phyloP scores from a whole-genome alignment of 2,113 vertebrate species.

The Mustelus asterias region DNA sequence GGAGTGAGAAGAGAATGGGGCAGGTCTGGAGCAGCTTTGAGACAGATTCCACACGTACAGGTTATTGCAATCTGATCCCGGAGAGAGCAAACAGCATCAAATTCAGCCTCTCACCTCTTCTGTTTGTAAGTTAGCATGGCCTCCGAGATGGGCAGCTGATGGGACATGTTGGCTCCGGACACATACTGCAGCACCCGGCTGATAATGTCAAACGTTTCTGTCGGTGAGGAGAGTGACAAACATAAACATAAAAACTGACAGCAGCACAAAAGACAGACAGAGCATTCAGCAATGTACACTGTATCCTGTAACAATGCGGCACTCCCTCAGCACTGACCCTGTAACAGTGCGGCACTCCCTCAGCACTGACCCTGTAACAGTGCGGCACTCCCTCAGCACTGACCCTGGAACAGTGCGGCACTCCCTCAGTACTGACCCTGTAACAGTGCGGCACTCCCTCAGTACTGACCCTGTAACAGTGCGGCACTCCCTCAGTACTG shows the following conservation, averaged over 20 bases:
- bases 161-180: conserved; percentile 61
- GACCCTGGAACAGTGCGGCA: too few species aligned
- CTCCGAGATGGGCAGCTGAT: conserved; percentile 72
- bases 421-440: too few species aligned
- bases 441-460: not conserved
- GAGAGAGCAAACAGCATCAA: not conserved
- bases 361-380: too few species aligned
- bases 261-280: too few species aligned
- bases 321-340: too few species aligned
- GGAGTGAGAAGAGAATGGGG: not conserved
- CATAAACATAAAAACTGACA: not conserved
- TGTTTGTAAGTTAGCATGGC: conserved; percentile 74
- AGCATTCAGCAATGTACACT: not conserved
- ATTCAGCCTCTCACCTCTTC: conserved; percentile 48
- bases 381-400: too few species aligned
- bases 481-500: too few species aligned
- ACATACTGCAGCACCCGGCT: conserved; percentile 57
- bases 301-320: too few species aligned
- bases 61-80: too few species aligned
- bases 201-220: conserved; percentile 55
- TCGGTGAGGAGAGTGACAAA: not conserved
- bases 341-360: too few species aligned
- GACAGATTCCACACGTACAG: not conserved
- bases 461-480: not conserved
- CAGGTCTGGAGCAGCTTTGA: not conserved